Base-by-base conservation (phyloP, 2,888 invertebrate genomes). In the Lithosia quadra region DNA sequence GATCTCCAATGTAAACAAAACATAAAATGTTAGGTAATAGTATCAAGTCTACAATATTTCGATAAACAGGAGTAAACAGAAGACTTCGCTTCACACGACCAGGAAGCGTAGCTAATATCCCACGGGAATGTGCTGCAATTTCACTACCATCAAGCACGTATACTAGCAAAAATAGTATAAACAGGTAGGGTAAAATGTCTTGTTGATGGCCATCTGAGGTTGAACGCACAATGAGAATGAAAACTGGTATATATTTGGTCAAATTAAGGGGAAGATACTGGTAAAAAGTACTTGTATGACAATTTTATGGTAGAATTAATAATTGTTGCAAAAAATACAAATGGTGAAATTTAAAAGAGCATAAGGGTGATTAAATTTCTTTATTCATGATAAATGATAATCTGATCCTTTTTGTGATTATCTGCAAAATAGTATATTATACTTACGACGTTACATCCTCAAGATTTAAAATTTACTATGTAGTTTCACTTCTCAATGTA, bases 111-210 rank as follows among this genome's bases (percentile, higher is more conserved):
- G 82, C 88, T 90, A 92, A 92, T 92, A 91, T 93, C 93, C 92
- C 93, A 74, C 71, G 91, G 93, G 93, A 92, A 88, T 86, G 88
- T 77, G 88, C 84, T 87, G 92, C 93, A 92, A 93, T 93, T 93
- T 92, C 90, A 87, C 84, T 79, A 87, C 84, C 84, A 91, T 90
- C 86, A 87, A 84, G 83, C 86, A 75, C 74, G 81, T 84, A 88
- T 84, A 83, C 84, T 88, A 85, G 90, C 87, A 87, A 89, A 90
- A 90, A 92, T 90, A 92, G 91, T 92, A 89, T 88, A 86, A 89
- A 83, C 83, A 86, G 85, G 86, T 91, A 87, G 74, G 65, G 69
- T 71, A 67, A 68, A 73, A 65, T 60, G 65, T 65, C 59, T 55
- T 61, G 64, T 68, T 70, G 65, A 68, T 22, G 58, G 57, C 10